phyloP scores from a whole-genome alignment of 2,113 vertebrate genomes.

The Xiphias gladius region DNA sequence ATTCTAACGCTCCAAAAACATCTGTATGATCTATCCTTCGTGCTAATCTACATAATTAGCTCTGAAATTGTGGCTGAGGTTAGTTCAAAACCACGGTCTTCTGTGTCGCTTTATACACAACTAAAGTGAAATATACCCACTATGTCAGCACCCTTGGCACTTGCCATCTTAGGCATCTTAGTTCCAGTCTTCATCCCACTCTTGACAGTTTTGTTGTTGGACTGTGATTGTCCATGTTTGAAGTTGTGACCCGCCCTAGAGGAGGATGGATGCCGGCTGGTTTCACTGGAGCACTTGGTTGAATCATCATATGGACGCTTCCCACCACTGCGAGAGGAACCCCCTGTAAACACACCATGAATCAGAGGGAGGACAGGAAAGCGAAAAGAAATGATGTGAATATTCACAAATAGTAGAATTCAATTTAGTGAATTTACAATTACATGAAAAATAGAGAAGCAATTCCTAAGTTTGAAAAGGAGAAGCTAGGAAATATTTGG shows the following conservation, averaged over 20 bases:
- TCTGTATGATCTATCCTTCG: background rate
- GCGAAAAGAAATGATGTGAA: background rate
- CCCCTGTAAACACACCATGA: background rate
- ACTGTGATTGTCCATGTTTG: conserved; percentile 39
- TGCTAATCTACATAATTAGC: background rate
- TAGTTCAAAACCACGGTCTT: background rate
- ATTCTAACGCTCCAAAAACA: background rate
- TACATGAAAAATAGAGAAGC: too few species aligned
- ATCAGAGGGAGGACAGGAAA: background rate
- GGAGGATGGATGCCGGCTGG: background rate
- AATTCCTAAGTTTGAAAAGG: too few species aligned
- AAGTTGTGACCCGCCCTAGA: background rate
- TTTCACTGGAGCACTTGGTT: background rate
- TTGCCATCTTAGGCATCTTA: conserved; percentile 32
- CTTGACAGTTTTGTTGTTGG: conserved; percentile 43
- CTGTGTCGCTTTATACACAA: background rate
- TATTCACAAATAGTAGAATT: background rate
- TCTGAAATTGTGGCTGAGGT: too few species aligned
- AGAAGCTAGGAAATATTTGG: too few species aligned
- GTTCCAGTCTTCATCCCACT: conserved; percentile 26
- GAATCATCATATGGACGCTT: conserved; percentile 48
- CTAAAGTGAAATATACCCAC: conserved; percentile 23
- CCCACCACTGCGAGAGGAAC: conserved; percentile 7
- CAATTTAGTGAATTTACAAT: background rate
- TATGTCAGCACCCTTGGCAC: conserved; percentile 2